Base-by-base conservation (phyloP, 2,797 vertebrate species). In the Acanthurus leucopareius region DNA sequence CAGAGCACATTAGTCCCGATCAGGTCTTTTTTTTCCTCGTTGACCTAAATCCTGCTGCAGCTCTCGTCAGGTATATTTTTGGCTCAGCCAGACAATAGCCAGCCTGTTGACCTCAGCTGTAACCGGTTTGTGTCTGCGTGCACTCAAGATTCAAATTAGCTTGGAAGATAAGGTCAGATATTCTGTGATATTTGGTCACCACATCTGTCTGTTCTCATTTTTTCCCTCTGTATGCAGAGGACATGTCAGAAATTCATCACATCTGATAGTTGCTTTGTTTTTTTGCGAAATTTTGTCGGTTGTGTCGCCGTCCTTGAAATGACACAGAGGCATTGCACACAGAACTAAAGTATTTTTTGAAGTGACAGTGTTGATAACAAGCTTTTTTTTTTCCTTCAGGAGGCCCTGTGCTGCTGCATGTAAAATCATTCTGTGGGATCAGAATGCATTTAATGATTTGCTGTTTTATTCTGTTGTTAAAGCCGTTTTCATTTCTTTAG, bases 61-160 rank as follows among this genome's bases (percentile, higher is more conserved):
- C 70, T 86, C 48, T 81, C 14, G 49, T 73, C 62, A 79, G 61
- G 73, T 77, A 51, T 82, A 81, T 83, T 82, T 89, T 75, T 69
- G 79, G 63, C 58, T 40, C 61, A 61, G 70, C 4, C 35, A 63
- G 69, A 63, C 80, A 82, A 80, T 52, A 82, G 20, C 44, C 38
- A 63, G 74, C 44, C 59, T n/a, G 52, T 64, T 89, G 78, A 88
- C 86, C 81, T 51, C 44, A 16, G 57, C 45, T 25, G 38, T 89
- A 86, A 91, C 86, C 90, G 88, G 87, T 86, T 56, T 75, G 60
- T 14, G 73, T 75, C 53, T 71, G 73, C 62, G 60, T 77, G 40
- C 59, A 32, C 70, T 61, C 28, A 5, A 13, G 32, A 53, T 72
- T 77, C 25, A 83, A 83, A 87, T 88, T 57, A 75, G 13, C 58